A percentile compares a stretch with the other conserved stretches of the same genome.
phyloP scores from a whole-genome alignment of 2,113 vertebrate species.

The Mellivora capensis region DNA sequence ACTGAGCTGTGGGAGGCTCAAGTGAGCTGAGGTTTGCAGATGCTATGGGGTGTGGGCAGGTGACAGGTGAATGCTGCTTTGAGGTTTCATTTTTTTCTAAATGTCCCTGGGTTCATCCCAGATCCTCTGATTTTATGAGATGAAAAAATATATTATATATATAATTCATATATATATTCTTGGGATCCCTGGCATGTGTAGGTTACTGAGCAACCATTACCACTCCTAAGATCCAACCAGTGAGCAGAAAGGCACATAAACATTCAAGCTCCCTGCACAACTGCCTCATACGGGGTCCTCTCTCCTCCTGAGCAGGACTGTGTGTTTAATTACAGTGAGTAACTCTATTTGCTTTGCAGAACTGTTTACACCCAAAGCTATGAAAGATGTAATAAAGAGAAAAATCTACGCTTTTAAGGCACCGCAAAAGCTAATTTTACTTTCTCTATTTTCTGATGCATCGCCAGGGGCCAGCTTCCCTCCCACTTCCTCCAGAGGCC shows the following conservation, averaged over 20 bases:
- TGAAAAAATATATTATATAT: background rate
- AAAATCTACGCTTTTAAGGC: background rate
- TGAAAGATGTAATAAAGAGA: background rate
- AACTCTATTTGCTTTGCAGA: background rate
- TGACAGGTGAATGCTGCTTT: background rate
- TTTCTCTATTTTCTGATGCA: background rate
- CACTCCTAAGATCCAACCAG: too few species aligned
- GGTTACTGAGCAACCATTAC: background rate
- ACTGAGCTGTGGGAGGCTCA: background rate
- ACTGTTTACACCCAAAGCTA: background rate
- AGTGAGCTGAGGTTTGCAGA: background rate
- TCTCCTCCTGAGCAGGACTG: background rate
- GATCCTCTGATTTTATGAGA: background rate
- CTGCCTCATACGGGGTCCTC: accelerated
- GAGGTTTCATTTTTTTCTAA: background rate
- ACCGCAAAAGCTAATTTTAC: background rate
- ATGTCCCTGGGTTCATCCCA: background rate
- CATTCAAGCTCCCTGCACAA: accelerated
- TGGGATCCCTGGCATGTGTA: background rate
- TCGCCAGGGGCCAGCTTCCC: background rate
- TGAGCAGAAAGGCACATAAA: background rate
- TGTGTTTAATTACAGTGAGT: background rate
- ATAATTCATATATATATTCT: too few species aligned
- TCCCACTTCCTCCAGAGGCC: background rate
- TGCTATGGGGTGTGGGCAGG: background rate